Percentiles rank a stretch among this genome's conserved stretches.
Evolutionary conservation across 2,113 vertebrate genomes (phyloP).

Genomic region (Enhydra lutris): DNA sequence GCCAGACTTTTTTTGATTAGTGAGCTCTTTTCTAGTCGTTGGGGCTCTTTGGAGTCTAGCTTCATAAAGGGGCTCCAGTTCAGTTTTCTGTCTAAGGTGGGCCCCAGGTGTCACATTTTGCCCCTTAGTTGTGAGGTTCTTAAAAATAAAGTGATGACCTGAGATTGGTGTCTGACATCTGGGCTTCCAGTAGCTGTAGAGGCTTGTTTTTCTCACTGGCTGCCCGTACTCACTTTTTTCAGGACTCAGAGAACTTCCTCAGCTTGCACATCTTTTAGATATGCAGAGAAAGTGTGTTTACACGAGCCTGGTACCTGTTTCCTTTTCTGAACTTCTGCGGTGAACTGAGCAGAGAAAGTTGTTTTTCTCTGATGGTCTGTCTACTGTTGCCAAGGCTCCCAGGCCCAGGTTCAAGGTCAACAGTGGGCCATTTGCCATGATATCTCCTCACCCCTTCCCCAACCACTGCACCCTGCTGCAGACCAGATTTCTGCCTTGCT

Average conservation of each 20-base stretch:
- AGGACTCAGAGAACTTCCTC: not conserved
- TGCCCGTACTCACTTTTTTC: not conserved
- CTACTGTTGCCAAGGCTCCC: not conserved
- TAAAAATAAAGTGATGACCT: not conserved
- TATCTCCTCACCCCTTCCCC: too few species aligned
- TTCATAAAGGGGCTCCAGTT: not conserved
- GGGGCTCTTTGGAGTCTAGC: not conserved
- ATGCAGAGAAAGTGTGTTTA: not conserved
- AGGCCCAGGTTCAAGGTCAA: not conserved
- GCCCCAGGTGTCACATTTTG: not conserved
- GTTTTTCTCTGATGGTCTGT: not conserved
- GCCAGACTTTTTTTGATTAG: not conserved
- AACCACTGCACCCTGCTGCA: not conserved
- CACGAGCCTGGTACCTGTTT: too few species aligned
- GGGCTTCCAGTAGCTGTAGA: not conserved
- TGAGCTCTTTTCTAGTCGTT: not conserved
- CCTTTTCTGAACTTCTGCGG: not conserved
- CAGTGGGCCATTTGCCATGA: not conserved
- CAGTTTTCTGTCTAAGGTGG: not conserved
- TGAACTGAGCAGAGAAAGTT: not conserved
- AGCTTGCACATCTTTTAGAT: not conserved
- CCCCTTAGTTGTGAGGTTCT: not conserved
- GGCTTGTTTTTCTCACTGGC: not conserved
- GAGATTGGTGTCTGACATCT: not conserved
- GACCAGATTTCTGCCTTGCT: not conserved